Evolutionary conservation across 2,113 vertebrate species (phyloP).

Genomic region (Leiothrix lutea): DNA sequence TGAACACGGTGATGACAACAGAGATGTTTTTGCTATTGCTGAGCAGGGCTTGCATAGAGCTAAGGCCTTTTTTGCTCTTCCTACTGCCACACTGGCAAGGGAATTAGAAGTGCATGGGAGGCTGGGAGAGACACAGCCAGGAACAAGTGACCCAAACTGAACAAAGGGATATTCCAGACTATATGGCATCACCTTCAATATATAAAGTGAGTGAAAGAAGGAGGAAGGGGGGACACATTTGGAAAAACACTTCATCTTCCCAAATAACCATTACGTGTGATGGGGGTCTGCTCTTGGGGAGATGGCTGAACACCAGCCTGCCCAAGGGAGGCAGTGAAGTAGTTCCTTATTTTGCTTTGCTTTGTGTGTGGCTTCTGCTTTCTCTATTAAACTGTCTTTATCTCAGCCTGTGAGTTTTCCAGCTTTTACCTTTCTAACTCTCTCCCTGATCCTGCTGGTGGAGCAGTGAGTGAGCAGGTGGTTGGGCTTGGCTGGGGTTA

Average conservation of each 20-base stretch:
- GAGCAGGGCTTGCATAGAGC: not conserved
- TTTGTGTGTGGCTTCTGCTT: not conserved
- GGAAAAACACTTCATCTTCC: not conserved
- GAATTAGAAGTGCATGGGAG: not conserved
- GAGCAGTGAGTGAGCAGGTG: not conserved
- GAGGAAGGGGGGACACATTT: not conserved
- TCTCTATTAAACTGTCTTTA: not conserved
- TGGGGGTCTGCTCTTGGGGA: not conserved
- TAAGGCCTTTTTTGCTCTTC: not conserved
- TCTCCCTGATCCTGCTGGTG: not conserved
- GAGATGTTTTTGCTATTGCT: not conserved
- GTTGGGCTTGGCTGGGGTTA: not conserved
- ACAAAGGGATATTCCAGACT: not conserved
- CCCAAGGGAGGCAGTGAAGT: not conserved
- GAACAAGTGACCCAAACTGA: not conserved
- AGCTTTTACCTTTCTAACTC: not conserved
- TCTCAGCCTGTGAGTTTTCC: not conserved
- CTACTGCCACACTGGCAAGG: fast-evolving
- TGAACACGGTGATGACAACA: not conserved
- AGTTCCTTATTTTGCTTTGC: not conserved
- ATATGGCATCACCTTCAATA: not conserved
- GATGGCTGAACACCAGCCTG: not conserved
- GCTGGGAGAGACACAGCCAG: not conserved
- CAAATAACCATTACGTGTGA: not conserved
- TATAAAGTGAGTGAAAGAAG: not conserved